Percentiles rank a stretch among this genome's conserved stretches.
Conservation (phyloP, 2,113 vertebrate species). For the Phrynosoma platyrhinos region DNA sequence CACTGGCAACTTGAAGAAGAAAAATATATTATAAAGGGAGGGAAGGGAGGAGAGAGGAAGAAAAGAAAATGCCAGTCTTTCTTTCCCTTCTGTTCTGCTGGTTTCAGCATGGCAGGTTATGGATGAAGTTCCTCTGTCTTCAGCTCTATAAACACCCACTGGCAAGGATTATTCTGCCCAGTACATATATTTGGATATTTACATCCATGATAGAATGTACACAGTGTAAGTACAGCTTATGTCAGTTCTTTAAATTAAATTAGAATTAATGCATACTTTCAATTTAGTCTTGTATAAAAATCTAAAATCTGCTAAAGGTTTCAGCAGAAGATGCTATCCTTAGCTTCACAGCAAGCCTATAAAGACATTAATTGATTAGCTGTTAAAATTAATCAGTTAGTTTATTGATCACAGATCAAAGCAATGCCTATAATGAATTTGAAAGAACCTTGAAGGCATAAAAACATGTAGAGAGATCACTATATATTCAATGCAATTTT, state of each 20-base stretch:
- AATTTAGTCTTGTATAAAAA: neutral
- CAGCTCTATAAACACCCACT: neutral
- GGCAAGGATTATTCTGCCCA: neutral
- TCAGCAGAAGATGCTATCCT: neutral
- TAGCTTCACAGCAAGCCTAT: neutral
- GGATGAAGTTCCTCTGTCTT: neutral
- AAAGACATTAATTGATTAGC: neutral
- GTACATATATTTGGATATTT: neutral
- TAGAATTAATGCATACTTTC: neutral
- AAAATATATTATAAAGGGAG: too few species aligned
- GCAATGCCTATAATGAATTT: neutral
- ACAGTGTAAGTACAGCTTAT: neutral
- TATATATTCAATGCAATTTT: neutral
- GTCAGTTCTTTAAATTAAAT: neutral
- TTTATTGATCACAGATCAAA: constrained; percentile 2
- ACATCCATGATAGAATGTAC: neutral
- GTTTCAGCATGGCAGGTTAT: too few species aligned
- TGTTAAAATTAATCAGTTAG: neutral
- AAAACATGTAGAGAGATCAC: neutral
- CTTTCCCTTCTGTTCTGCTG: too few species aligned
- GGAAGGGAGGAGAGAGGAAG: too few species aligned
- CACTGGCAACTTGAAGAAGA: too few species aligned
- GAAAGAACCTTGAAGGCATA: neutral
- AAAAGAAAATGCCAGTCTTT: too few species aligned
- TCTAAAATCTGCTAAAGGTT: neutral